Percentiles rank a stretch among this genome's conserved stretches.
Evolutionary conservation across 2,888 invertebrate genomes (phyloP).

Genomic region (Drosophila affinis): DNA sequence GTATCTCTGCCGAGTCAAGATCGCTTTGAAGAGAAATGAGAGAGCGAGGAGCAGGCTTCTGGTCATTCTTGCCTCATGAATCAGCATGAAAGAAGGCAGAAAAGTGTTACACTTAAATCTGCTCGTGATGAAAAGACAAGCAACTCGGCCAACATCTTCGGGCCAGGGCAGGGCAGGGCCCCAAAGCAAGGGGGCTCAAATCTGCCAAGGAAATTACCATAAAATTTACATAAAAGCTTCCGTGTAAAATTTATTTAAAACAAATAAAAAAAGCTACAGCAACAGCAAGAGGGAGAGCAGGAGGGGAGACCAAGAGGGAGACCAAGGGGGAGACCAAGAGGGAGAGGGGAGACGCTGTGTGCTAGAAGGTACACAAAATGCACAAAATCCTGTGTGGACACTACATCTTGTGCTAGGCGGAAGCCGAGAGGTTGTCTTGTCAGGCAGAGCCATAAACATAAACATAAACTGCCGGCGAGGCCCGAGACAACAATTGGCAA

Average conservation of each 20-base stretch:
- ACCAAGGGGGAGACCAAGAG: neutral
- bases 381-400: constrained; percentile 52
- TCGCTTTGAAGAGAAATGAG: constrained; percentile 27
- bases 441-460: constrained; percentile 61
- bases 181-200: constrained; percentile 18
- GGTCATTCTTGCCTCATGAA: constrained; percentile 58
- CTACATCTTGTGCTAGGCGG: constrained; percentile 50
- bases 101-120: constrained; percentile 45
- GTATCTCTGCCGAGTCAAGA: constrained; percentile 24
- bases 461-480: constrained; percentile 66
- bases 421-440: constrained; percentile 51
- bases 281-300: constrained; percentile 9
- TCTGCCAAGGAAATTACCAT: constrained; percentile 66
- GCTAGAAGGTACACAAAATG: constrained; percentile 30
- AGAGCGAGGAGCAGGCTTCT: constrained; percentile 48
- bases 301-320: neutral
- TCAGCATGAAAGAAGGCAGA: constrained; percentile 49
- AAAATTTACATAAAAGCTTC: constrained; percentile 74
- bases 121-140: constrained; percentile 35
- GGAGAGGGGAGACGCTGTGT: neutral
- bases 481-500: constrained; percentile 66
- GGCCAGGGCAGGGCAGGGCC: neutral
- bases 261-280: constrained; percentile 56
- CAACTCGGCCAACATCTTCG: constrained; percentile 22
- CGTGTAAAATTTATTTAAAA: constrained; percentile 77